A percentile compares a stretch with the other conserved stretches of the same genome.
Conservation (phyloP, 2,113 vertebrate genomes). For the Gallinago paraguaiae region DNA sequence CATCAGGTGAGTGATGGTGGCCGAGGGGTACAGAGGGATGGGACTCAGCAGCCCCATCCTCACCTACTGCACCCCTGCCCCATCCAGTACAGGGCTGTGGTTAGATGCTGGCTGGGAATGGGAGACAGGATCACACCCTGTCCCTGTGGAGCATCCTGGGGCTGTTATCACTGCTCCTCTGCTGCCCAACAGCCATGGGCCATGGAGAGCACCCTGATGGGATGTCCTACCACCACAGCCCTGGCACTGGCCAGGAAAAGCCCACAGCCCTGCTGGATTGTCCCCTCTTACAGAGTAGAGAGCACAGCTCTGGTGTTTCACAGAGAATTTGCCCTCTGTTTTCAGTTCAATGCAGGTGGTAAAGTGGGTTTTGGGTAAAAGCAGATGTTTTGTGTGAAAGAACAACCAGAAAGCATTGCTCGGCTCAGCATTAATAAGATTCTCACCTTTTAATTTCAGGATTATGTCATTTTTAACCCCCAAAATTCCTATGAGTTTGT, state of each 20-base stretch:
- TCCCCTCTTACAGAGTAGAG: accelerated
- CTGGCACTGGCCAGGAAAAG: neutral
- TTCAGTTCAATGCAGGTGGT: neutral
- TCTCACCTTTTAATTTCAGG: constrained; percentile 62
- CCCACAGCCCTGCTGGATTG: accelerated
- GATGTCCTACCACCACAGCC: neutral
- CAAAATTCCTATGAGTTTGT: constrained; percentile 80
- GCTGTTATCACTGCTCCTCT: neutral
- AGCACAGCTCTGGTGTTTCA: neutral
- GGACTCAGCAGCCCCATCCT: neutral
- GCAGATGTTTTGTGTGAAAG: neutral
- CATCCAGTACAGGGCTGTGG: accelerated
- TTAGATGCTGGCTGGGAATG: too few relatives aligned
- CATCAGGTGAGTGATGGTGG: constrained; percentile 76
- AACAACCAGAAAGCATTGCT: neutral
- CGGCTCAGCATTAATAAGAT: neutral
- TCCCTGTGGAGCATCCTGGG: neutral
- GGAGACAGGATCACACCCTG: neutral
- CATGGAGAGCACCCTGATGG: neutral
- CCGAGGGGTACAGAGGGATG: accelerated
- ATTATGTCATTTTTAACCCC: constrained; percentile 83
- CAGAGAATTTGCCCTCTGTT: neutral
- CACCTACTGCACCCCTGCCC: neutral
- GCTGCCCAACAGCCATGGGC: neutral
- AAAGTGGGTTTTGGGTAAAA: neutral